Percentiles rank a stretch among this genome's conserved stretches.
Conservation (phyloP, 2,113 vertebrate genomes). For the Actinemys pallida region DNA sequence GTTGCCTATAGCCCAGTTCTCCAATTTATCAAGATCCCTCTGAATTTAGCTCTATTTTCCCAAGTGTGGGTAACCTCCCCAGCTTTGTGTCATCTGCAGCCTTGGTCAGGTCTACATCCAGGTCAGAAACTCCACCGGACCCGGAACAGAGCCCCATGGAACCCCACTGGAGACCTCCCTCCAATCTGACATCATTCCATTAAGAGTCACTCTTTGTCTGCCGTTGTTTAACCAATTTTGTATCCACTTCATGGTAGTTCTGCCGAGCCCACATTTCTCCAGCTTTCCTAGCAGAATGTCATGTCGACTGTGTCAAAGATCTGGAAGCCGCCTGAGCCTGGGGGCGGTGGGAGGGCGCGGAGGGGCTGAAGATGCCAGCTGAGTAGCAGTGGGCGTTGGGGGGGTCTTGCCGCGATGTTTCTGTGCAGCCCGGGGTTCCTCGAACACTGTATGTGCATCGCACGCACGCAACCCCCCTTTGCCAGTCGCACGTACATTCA, state of each 20-base stretch:
- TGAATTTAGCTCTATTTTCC: background rate
- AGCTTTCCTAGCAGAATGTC: background rate
- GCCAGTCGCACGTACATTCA: background rate
- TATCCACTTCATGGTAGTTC: background rate
- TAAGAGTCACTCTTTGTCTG: background rate
- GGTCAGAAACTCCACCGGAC: background rate
- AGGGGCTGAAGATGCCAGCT: background rate
- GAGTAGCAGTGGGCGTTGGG: background rate
- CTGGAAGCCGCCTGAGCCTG: fast-evolving
- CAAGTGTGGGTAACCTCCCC: background rate
- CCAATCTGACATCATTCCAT: too few species aligned
- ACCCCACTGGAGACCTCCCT: background rate
- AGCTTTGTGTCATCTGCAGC: too few species aligned
- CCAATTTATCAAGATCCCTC: background rate
- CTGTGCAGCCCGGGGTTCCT: background rate
- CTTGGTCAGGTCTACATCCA: background rate
- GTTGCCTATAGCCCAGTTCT: background rate
- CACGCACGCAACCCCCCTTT: background rate
- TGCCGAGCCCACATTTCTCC: background rate
- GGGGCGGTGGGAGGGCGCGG: fast-evolving
- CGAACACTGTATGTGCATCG: background rate
- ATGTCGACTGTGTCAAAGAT: background rate
- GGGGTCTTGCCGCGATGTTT: background rate
- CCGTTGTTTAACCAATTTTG: background rate
- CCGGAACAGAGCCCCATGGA: background rate